A percentile compares a stretch with the other conserved stretches of the same genome.
Evolutionary conservation across 2,888 invertebrate species (phyloP).

Genomic region (Terebella lapidaria): DNA sequence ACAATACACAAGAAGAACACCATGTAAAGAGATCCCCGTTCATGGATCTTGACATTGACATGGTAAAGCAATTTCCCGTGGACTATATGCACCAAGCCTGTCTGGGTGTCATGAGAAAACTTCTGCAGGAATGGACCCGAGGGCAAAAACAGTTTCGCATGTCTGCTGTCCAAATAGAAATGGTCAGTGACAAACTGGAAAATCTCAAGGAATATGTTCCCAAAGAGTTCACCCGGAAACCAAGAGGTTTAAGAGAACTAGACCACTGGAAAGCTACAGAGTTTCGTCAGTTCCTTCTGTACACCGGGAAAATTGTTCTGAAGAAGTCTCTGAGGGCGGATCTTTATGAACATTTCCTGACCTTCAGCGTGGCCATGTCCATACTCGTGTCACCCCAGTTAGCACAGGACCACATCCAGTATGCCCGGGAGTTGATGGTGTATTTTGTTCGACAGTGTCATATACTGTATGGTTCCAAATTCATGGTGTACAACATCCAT

Average conservation of each 20-base stretch:
- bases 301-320: conserved; percentile 28
- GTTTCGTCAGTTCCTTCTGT: not conserved
- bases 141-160: not conserved
- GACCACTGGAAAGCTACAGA: not conserved
- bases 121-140: not conserved
- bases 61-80: conserved; percentile 8
- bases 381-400: not conserved
- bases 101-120: conserved; percentile 2
- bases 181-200: not conserved
- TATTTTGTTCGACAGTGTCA: conserved; percentile 1
- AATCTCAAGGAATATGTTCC: not conserved
- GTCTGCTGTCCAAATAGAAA: not conserved
- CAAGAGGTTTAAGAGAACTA: not conserved
- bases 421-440: not conserved
- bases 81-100: conserved; percentile 5
- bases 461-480: not conserved
- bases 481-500: not conserved
- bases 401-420: not conserved
- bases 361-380: conserved; percentile 12
- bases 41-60: conserved; percentile 6
- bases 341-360: conserved; percentile 26
- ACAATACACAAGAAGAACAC: not conserved
- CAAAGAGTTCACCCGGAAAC: not conserved
- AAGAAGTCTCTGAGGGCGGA: conserved; percentile 11
- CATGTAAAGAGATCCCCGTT: conserved; percentile 6